Evolutionary conservation across 2,888 invertebrate genomes (phyloP).

Genomic region (Pandemis cinnamomeana): DNA sequence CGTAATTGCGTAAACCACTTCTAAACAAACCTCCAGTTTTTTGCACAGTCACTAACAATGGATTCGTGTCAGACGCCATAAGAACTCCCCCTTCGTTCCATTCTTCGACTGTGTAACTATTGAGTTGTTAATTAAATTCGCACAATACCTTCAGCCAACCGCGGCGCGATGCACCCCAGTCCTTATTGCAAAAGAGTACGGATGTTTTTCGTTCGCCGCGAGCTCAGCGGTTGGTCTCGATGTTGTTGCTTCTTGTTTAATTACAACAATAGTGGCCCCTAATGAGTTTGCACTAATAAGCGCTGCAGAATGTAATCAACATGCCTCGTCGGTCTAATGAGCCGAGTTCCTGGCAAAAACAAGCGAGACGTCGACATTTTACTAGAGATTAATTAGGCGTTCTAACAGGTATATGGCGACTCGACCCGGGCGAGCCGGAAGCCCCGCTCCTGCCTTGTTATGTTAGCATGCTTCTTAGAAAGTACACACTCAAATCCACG

Average conservation of each 20-base stretch:
- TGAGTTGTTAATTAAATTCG: constrained; percentile 83
- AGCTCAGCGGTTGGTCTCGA: constrained; percentile 61
- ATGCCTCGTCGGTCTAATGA: constrained; percentile 83
- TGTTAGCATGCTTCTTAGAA: constrained; percentile 66
- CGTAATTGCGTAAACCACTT: constrained; percentile 81
- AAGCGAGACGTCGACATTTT: constrained; percentile 77
- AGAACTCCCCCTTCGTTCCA: constrained; percentile 72
- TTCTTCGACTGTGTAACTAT: constrained; percentile 66
- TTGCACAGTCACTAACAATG: constrained; percentile 77
- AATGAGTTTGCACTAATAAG: constrained; percentile 84
- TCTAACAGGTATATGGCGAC: constrained; percentile 68
- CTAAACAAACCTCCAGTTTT: constrained; percentile 77
- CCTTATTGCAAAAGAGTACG: constrained; percentile 59
- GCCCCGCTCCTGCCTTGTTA: constrained; percentile 63
- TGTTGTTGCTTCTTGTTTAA: constrained; percentile 80
- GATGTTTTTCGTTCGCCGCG: constrained; percentile 58
- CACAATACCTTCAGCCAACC: constrained; percentile 63
- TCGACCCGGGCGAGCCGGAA: constrained; percentile 62
- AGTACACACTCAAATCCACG: constrained; percentile 52
- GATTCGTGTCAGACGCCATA: constrained; percentile 78
- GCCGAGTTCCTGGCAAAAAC: constrained; percentile 82
- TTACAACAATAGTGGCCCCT: constrained; percentile 84
- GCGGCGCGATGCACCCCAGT: constrained; percentile 44
- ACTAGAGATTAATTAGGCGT: constrained; percentile 82
- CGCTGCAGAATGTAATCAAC: constrained; percentile 84